phyloP scores from a whole-genome alignment of 37 sponge, comb jelly and placozoan genomes.

The Eunapius fragilis region DNA sequence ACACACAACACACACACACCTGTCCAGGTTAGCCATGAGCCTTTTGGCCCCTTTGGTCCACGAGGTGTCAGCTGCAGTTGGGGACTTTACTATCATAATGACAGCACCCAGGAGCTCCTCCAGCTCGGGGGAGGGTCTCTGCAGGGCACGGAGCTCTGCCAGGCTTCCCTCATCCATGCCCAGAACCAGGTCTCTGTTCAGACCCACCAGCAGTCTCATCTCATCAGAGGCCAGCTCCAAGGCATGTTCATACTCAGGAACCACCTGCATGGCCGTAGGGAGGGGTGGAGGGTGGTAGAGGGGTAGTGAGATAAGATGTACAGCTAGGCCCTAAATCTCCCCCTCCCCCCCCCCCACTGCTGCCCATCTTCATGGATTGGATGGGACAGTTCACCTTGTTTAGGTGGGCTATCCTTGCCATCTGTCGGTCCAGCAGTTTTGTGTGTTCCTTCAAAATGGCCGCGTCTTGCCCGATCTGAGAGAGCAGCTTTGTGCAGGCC shows the following conservation, averaged over 20 bases:
- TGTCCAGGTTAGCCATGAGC: conserved; percentile 90
- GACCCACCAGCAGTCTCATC: conserved; percentile 16
- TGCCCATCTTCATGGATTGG: neutral
- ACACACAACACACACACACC: conserved; percentile 20
- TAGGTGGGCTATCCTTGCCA: conserved; percentile 71
- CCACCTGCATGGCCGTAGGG: conserved; percentile 27
- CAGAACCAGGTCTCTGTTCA: conserved; percentile 43
- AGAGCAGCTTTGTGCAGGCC: conserved; percentile 63
- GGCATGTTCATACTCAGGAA: conserved; percentile 80
- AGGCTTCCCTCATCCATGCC: conserved; percentile 58
- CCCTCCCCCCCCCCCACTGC: neutral
- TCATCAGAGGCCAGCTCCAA: conserved; percentile 36
- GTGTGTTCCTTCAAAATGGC: conserved; percentile 85
- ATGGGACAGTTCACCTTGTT: conserved; percentile 58
- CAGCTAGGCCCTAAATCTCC: neutral
- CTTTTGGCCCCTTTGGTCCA: conserved; percentile 97
- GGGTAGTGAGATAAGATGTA: neutral
- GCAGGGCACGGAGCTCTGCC: conserved; percentile 69
- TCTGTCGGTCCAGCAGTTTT: conserved; percentile 65
- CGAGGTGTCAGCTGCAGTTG: conserved; percentile 84
- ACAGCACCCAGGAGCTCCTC: conserved; percentile 84
- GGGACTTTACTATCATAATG: conserved; percentile 83
- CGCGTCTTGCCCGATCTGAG: conserved; percentile 86
- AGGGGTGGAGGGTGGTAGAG: neutral
- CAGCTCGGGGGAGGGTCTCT: conserved; percentile 63